Evolutionary conservation across 2,113 vertebrate species (phyloP), one percentile per base, ranked within the genome.

Genomic region (Apaloderma vittatum): DNA sequence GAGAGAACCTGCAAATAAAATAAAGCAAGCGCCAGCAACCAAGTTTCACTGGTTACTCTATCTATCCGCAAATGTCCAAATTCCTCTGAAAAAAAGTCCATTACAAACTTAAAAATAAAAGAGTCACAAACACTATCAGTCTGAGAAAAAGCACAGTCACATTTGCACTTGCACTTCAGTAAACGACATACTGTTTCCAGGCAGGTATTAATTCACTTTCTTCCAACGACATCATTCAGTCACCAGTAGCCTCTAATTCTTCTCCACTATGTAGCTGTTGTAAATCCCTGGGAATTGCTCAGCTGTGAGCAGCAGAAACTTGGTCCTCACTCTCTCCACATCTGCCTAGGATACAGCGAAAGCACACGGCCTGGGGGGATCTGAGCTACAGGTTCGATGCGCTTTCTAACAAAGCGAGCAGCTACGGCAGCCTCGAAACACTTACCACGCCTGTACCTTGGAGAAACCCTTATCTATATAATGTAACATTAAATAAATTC

Each of bases 361-460:
- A 58, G 78, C 59, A 23, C 34, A 45, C 1, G 2, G 54, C 87
- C 32, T 52, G 26, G 24, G 51, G 48, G 87, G 78, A 62, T 54
- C 78, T 37, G 61, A 82, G 92, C 76, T 86, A 36, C 86, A 62
- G 36, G 34, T 12, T 20, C 84, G 70, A 34, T 65, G 88, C 54
- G 62, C 40, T 82, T 68, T 57, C 62, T 34, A 93, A 95, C 87
- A 95, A 91, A 95, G 54, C 54, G 30, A 95, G 85, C 84, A 82
- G 93, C 91, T 67, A 81, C 81, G 57, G 54, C 3, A 0, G 54
- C 70, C 89, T 36, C 49, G 29, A 22, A 79, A 51, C 71, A 96
- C 86, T 88, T 83, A 76, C 59, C 36, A 21, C 3, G 8, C 49
- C 37, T 3, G 2, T 21, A 86, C 74, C 90, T 94, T 82, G 3